phyloP scores from a whole-genome alignment of 1,140 invertebrate genomes.

The Papilio machaon region DNA sequence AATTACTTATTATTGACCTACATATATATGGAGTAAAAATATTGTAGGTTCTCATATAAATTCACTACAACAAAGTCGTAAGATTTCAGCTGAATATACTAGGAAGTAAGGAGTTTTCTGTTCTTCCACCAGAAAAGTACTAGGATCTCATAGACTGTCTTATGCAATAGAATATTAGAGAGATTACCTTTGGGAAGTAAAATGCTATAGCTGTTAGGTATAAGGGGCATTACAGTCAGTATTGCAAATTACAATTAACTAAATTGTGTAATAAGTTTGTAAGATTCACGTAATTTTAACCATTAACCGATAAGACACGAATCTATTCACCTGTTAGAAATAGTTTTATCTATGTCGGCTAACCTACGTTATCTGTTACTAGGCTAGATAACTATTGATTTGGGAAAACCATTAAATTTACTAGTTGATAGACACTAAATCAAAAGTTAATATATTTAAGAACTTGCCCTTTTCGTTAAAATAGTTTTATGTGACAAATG shows the following conservation, averaged over 20 bases:
- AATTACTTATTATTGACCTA: too few relatives aligned
- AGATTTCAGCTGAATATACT: too few relatives aligned
- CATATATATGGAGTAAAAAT: too few relatives aligned
- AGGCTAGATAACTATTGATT: constrained; percentile 24
- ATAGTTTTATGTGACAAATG: neutral
- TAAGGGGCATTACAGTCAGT: neutral
- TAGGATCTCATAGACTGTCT: too few relatives aligned
- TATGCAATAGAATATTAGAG: too few relatives aligned
- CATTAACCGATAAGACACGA: constrained; percentile 17
- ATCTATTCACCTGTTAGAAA: constrained; percentile 17
- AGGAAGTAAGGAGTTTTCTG: too few relatives aligned
- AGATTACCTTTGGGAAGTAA: neutral
- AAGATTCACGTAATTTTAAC: neutral
- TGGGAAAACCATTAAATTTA: neutral
- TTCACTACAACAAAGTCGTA: too few relatives aligned
- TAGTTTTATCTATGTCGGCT: constrained; percentile 22
- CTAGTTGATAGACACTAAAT: neutral
- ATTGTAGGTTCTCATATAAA: too few relatives aligned
- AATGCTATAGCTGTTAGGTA: neutral
- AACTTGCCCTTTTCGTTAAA: neutral
- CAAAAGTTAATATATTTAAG: neutral
- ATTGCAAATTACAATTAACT: neutral
- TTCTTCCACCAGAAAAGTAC: too few relatives aligned
- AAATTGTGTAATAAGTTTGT: neutral
- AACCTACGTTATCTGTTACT: constrained; percentile 22